A percentile compares a stretch with the other conserved stretches of the same genome.
Evolutionary conservation across 2,797 vertebrate species (phyloP).

Genomic region (Trematomus bernacchii): DNA sequence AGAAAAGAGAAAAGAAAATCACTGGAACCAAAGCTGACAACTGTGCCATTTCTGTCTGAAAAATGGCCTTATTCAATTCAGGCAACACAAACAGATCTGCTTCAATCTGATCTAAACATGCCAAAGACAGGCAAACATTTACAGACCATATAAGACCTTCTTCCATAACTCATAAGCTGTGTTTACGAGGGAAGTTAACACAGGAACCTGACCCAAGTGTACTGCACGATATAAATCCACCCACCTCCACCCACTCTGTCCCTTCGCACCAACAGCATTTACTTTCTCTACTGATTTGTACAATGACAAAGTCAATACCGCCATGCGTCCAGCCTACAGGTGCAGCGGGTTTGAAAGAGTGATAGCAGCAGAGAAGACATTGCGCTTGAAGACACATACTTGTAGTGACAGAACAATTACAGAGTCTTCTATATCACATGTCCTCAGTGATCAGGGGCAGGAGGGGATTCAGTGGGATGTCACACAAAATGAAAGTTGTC

Average conservation of each 20-base stretch:
- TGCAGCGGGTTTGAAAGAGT: constrained; percentile 49
- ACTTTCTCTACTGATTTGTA: constrained; percentile 59
- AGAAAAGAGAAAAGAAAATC: not conserved
- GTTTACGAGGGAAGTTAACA: constrained; percentile 19
- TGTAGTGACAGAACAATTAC: constrained; percentile 75
- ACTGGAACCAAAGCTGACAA: constrained; percentile 9
- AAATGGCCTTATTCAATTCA: not conserved
- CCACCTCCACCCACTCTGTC: constrained; percentile 37
- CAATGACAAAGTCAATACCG: constrained; percentile 54
- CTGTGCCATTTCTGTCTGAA: not conserved
- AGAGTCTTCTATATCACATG: constrained; percentile 53
- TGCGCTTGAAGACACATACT: constrained; percentile 57
- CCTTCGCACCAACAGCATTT: constrained; percentile 33
- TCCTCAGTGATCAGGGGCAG: constrained; percentile 32
- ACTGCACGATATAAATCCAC: constrained; percentile 30
- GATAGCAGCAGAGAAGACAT: constrained; percentile 33
- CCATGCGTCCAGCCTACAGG: constrained; percentile 33
- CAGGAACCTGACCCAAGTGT: constrained; percentile 20
- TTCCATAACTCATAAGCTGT: not conserved
- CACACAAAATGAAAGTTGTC: constrained; percentile 31
- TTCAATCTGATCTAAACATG: constrained; percentile 1
- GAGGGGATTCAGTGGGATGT: constrained; percentile 16
- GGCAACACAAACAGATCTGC: not conserved
- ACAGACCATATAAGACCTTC: constrained; percentile 4
- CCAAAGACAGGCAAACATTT: constrained; percentile 6